phyloP scores from a whole-genome alignment of 37 sponge, comb jelly and placozoan genomes.

The Crambe crambe region DNA sequence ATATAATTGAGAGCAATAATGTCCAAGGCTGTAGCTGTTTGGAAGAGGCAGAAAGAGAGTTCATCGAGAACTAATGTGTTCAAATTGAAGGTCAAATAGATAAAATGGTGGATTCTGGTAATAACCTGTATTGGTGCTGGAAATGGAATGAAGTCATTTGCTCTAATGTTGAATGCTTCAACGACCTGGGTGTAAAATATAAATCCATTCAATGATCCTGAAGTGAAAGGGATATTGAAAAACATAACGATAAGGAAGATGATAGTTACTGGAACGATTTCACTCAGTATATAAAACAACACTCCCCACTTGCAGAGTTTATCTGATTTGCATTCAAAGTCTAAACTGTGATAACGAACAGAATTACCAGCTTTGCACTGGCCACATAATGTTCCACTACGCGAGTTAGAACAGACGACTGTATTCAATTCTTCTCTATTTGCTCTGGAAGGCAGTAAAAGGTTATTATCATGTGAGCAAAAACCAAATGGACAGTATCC shows the following conservation, averaged over 20 bases:
- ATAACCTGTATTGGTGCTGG: neutral
- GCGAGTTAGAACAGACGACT: slow-evolving; percentile 2
- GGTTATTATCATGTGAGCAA: slow-evolving; percentile 10
- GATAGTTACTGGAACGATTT: slow-evolving; percentile 41
- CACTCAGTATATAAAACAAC: slow-evolving; percentile 43
- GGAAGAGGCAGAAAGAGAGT: slow-evolving; percentile 39
- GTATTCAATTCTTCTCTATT: slow-evolving; percentile 5
- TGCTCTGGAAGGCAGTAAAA: neutral
- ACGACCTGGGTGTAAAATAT: slow-evolving; percentile 47
- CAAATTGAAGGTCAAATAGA: slow-evolving; percentile 24
- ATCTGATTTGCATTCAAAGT: slow-evolving; percentile 3
- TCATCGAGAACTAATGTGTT: slow-evolving; percentile 23
- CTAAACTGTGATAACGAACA: slow-evolving; percentile 25
- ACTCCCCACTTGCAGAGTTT: slow-evolving; percentile 22
- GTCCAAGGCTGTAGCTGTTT: slow-evolving; percentile 11
- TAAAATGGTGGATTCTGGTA: neutral
- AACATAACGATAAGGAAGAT: slow-evolving; percentile 40
- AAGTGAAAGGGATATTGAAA: slow-evolving; percentile 54
- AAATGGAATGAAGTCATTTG: slow-evolving; percentile 1
- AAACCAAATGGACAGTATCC: neutral
- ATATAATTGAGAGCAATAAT: slow-evolving; percentile 23
- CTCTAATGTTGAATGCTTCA: neutral
- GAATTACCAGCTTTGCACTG: slow-evolving; percentile 18
- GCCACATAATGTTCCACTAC: slow-evolving; percentile 26
- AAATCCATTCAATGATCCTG: slow-evolving; percentile 32